A percentile compares a stretch with the other conserved stretches of the same genome.
Evolutionary conservation across 2,113 vertebrate genomes (phyloP).

Genomic region (Leucosticte australis): DNA sequence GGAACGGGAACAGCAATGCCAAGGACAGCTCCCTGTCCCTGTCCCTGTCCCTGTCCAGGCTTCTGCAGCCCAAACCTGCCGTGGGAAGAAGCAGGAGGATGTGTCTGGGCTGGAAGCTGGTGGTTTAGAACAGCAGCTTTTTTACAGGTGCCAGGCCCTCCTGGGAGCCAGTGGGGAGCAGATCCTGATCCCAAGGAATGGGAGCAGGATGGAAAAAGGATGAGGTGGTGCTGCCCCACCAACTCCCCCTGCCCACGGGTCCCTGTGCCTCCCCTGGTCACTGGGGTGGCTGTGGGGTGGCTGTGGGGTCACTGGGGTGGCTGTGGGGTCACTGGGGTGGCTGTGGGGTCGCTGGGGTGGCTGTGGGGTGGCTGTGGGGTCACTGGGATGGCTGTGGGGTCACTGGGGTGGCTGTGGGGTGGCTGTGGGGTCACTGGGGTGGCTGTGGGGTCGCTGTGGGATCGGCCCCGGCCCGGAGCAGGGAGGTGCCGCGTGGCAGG

Average conservation of each 20-base stretch:
- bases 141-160: not conserved
- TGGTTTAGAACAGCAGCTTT: not conserved
- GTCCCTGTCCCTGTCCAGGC: not conserved
- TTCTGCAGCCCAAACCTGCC: not conserved
- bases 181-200: not conserved
- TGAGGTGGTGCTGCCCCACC: not conserved
- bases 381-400: not conserved
- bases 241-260: accelerated
- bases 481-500: not conserved
- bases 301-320: not conserved
- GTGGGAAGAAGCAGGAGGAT: not conserved
- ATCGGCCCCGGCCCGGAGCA: not conserved
- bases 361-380: not conserved
- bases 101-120: not conserved
- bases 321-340: not conserved
- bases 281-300: not conserved
- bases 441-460: accelerated
- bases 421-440: not conserved
- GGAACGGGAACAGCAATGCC: not conserved
- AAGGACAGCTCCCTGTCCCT: not conserved
- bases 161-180: not conserved
- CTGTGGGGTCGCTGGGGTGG: not conserved
- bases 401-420: not conserved
- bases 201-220: not conserved
- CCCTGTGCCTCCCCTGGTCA: accelerated